Evolutionary conservation across 2,888 invertebrate species (phyloP).

Genomic region (Drosophila emarginata): DNA sequence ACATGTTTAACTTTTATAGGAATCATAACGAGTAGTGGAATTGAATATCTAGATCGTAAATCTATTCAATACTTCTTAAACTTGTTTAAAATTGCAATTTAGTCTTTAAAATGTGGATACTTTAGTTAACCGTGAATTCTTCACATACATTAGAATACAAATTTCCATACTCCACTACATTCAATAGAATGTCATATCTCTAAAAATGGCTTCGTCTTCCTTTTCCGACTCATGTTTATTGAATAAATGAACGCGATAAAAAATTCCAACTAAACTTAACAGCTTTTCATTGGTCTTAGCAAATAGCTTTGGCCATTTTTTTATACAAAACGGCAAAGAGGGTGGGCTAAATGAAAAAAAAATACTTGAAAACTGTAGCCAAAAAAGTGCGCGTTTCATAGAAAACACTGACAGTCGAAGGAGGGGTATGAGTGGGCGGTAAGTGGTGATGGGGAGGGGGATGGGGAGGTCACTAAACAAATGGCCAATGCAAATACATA

Average conservation of each 20-base stretch:
- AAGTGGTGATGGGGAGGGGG: conserved; percentile 3
- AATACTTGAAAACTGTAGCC: conserved; percentile 65
- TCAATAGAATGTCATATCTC: neutral
- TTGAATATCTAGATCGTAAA: too few relatives aligned
- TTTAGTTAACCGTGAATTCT: neutral
- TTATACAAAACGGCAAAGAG: conserved; percentile 20
- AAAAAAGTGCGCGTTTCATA: conserved; percentile 53
- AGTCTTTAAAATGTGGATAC: neutral
- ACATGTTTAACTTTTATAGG: too few relatives aligned
- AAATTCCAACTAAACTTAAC: conserved; percentile 70
- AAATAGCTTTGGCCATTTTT: conserved; percentile 62
- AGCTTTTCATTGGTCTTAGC: conserved; percentile 67
- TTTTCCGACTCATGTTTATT: conserved; percentile 53
- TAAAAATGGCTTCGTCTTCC: conserved; percentile 16
- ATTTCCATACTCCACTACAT: neutral
- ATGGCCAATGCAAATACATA: conserved; percentile 73
- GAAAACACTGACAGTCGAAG: conserved; percentile 37
- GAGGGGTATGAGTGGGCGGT: conserved; percentile 3
- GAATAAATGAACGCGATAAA: conserved; percentile 70
- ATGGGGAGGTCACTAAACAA: conserved; percentile 35
- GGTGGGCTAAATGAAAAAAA: conserved; percentile 7
- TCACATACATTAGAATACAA: neutral
- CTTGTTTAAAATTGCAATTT: neutral
- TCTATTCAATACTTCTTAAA: too few relatives aligned
- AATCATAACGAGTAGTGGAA: too few relatives aligned